Evolutionary conservation across 2,888 invertebrate genomes (phyloP).

Genomic region (Ornithoptera alexandrae): DNA sequence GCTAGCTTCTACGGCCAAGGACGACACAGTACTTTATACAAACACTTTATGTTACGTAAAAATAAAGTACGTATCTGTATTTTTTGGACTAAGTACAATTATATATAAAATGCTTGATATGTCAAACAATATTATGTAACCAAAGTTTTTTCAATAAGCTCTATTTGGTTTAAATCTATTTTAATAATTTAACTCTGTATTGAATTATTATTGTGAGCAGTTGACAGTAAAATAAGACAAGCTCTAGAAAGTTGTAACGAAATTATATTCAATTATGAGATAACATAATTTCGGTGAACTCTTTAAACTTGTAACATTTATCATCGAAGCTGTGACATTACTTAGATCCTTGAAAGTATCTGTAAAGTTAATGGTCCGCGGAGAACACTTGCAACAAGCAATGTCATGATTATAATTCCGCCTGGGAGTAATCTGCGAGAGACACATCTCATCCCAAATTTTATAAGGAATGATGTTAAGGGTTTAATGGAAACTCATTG

Average conservation of each 20-base stretch:
- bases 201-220: no score
- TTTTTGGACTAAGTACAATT: no score
- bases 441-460: slow-evolving; percentile 10
- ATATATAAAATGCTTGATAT: no score
- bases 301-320: slow-evolving; percentile 38
- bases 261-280: slow-evolving; percentile 33
- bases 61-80: no score
- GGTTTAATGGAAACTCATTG: not conserved
- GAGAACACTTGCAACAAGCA: slow-evolving; percentile 21
- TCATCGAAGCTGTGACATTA: slow-evolving; percentile 35
- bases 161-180: no score
- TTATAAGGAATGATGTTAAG: not conserved
- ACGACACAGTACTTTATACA: slow-evolving; percentile 9
- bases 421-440: slow-evolving; percentile 9
- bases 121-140: no score
- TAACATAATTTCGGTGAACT: slow-evolving; percentile 32
- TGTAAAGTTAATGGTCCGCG: slow-evolving; percentile 30
- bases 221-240: no score
- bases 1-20: slow-evolving; percentile 23
- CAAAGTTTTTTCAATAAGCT: no score
- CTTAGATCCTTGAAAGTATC: slow-evolving; percentile 27
- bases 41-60: not conserved
- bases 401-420: slow-evolving; percentile 24
- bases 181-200: no score
- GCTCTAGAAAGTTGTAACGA: not conserved